Percentiles rank a stretch among this genome's conserved stretches.
Evolutionary conservation across 1,140 invertebrate species (phyloP).

Genomic region (Laupala kohalensis): DNA sequence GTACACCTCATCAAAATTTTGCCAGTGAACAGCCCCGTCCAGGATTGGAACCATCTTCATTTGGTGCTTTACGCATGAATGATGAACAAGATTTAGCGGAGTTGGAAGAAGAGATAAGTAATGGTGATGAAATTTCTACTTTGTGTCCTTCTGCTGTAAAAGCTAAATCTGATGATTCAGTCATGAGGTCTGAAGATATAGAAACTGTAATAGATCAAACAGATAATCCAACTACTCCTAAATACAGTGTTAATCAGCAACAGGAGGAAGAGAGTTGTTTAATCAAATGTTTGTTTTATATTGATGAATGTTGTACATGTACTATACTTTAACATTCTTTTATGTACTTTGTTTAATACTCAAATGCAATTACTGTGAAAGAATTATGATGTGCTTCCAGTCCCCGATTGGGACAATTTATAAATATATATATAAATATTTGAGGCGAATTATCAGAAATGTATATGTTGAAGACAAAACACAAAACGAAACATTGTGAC

Average conservation of each 20-base stretch:
- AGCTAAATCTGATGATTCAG: neutral
- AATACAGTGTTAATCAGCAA: neutral
- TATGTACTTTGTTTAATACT: neutral
- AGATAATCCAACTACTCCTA: neutral
- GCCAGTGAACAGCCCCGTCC: no score
- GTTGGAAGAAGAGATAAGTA: neutral
- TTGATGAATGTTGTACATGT: conserved; percentile 32
- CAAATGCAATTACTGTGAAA: neutral
- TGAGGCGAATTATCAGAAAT: no score
- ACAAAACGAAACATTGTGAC: no score
- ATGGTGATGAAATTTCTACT: neutral
- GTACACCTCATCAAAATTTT: neutral
- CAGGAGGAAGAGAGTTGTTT: conserved; percentile 28
- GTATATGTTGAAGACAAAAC: no score
- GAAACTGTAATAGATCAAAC: neutral
- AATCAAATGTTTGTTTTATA: conserved; percentile 32
- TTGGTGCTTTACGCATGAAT: neutral
- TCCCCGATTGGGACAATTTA: neutral
- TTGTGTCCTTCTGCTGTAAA: neutral
- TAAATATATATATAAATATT: no score
- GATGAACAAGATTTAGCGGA: neutral
- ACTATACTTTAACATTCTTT: conserved; percentile 24
- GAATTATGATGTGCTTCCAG: neutral
- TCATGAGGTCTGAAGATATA: neutral
- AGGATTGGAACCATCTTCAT: neutral